phyloP scores from a whole-genome alignment of 2,113 vertebrate species.

The Daboia siamensis region DNA sequence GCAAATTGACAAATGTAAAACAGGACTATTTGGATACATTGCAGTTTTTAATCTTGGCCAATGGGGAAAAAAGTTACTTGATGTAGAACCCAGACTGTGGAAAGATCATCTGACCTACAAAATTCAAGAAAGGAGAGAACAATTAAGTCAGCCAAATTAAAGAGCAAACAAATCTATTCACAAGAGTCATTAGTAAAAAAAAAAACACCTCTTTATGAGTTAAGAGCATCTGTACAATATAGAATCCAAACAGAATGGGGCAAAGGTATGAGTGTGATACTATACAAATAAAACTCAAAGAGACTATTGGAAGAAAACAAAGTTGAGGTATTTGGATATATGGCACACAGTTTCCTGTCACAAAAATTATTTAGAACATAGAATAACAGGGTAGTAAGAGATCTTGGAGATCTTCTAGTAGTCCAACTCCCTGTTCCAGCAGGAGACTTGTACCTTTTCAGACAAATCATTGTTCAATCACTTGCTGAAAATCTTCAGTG shows the following conservation, averaged over 20 bases:
- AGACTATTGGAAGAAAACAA: neutral
- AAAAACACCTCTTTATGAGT: neutral
- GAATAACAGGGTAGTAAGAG: neutral
- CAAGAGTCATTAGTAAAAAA: neutral
- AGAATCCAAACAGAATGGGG: neutral
- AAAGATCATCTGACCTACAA: neutral
- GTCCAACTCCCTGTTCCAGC: neutral
- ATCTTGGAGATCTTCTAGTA: neutral
- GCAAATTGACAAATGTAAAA: neutral
- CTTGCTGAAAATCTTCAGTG: neutral
- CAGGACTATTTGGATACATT: neutral
- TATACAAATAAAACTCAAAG: neutral
- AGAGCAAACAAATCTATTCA: neutral
- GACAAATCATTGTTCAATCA: neutral
- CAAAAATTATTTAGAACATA: neutral
- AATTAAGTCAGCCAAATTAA: neutral
- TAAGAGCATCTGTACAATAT: neutral
- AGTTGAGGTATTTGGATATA: neutral
- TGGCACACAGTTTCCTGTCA: neutral
- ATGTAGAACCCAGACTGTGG: neutral
- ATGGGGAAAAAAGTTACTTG: constrained; percentile 1
- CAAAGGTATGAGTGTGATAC: neutral
- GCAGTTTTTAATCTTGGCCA: constrained; percentile 37
- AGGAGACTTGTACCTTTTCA: neutral
- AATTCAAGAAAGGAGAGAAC: neutral